A percentile compares a stretch with the other conserved stretches of the same genome.
Conservation (phyloP, 2,888 invertebrate species). For the Cerceris ruficornis region DNA sequence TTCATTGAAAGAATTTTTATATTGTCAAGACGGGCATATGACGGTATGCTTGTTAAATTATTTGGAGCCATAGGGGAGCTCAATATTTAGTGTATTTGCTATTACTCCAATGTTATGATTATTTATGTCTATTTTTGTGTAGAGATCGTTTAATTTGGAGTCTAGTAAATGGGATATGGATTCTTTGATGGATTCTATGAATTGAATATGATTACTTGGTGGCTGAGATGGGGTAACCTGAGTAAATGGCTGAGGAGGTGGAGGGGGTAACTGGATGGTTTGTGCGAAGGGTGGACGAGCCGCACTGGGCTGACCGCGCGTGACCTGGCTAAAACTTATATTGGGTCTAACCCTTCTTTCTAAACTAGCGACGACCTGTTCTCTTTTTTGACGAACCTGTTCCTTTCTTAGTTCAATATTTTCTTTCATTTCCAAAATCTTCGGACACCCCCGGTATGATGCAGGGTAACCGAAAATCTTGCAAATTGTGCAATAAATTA, state of each 20-base stretch:
- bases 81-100: background rate
- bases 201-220: too few relatives aligned
- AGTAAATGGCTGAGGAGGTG: too few relatives aligned
- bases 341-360: background rate
- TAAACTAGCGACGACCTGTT: background rate
- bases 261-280: too few relatives aligned
- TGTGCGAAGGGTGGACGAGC: too few relatives aligned
- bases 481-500: conserved; percentile 14
- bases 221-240: too few relatives aligned
- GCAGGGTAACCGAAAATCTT: conserved; percentile 8
- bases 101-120: too few relatives aligned
- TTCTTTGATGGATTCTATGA: too few relatives aligned
- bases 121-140: too few relatives aligned
- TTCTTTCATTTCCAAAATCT: background rate
- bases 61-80: background rate
- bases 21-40: background rate
- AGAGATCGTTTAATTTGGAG: too few relatives aligned
- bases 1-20: conserved; percentile 49
- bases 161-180: too few relatives aligned
- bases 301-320: too few relatives aligned
- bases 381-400: background rate
- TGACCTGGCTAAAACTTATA: background rate
- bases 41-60: background rate
- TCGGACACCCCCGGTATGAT: conserved; percentile 48
- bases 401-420: background rate